A percentile compares a stretch with the other conserved stretches of the same genome.
Evolutionary conservation across 1,140 invertebrate genomes (phyloP).

Genomic region (Ceratina japonica): DNA sequence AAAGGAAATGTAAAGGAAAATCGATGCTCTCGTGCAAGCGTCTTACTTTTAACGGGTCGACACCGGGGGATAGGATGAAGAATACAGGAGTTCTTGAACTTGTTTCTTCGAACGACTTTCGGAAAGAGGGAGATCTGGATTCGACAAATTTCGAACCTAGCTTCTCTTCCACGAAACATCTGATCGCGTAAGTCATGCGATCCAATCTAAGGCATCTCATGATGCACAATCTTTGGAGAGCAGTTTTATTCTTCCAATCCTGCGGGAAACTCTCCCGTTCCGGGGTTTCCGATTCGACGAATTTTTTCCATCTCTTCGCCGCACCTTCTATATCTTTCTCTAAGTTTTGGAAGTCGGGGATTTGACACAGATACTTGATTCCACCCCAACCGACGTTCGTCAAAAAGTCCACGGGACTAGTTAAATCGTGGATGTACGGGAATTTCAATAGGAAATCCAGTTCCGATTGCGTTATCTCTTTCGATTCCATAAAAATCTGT

Average conservation of each 20-base stretch:
- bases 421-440: slow-evolving; percentile 83
- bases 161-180: slow-evolving; percentile 91
- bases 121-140: slow-evolving; percentile 87
- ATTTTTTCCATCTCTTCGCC: slow-evolving; percentile 94
- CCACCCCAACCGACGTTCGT: slow-evolving; percentile 93
- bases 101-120: slow-evolving; percentile 92
- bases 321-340: slow-evolving; percentile 96
- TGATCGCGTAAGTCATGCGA: slow-evolving; percentile 90
- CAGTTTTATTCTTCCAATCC: slow-evolving; percentile 96
- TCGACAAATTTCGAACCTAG: slow-evolving; percentile 91
- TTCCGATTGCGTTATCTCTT: slow-evolving; percentile 86
- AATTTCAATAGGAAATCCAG: slow-evolving; percentile 94
- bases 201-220: slow-evolving; percentile 94
- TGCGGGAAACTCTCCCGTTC: slow-evolving; percentile 97
- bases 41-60: slow-evolving; percentile 92
- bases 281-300: slow-evolving; percentile 93
- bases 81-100: slow-evolving; percentile 92
- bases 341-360: slow-evolving; percentile 91
- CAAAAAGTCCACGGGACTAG: slow-evolving; percentile 91
- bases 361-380: slow-evolving; percentile 87
- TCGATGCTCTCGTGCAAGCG: no score
- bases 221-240: slow-evolving; percentile 94
- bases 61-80: slow-evolving; percentile 96
- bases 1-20: no score
- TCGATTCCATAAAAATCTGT: slow-evolving; percentile 84